phyloP scores from a whole-genome alignment of 2,888 invertebrate genomes.

The Pogonocherus hispidulus region DNA sequence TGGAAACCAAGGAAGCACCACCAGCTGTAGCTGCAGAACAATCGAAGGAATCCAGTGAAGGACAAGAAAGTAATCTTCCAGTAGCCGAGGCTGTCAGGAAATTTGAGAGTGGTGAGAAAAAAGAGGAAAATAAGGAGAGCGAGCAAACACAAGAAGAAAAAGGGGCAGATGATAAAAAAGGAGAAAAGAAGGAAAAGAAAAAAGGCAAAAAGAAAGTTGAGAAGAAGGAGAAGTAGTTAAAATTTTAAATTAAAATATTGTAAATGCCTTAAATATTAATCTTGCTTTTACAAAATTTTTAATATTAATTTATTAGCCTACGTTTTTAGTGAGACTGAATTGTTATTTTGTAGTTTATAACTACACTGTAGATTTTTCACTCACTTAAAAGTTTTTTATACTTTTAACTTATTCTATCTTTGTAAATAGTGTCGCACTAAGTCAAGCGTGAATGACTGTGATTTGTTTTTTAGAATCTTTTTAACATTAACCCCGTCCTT shows the following conservation, averaged over 20 bases:
- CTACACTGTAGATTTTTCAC: constrained; percentile 38
- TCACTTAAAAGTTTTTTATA: constrained; percentile 39
- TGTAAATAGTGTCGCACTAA: constrained; percentile 41
- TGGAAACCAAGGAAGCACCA: constrained; percentile 55
- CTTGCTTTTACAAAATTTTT: constrained; percentile 50
- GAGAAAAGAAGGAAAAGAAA: constrained; percentile 46
- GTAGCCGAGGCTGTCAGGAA: constrained; percentile 31
- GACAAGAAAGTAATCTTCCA: constrained; percentile 30
- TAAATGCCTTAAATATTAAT: constrained; percentile 39
- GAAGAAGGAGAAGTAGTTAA: constrained; percentile 40
- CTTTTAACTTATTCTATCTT: constrained; percentile 36
- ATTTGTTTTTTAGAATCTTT: constrained; percentile 47
- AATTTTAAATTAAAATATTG: not conserved
- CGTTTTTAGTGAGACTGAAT: constrained; percentile 46
- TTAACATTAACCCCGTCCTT: constrained; percentile 44
- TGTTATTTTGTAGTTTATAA: constrained; percentile 37
- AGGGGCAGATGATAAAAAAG: constrained; percentile 37
- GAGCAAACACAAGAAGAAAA: constrained; percentile 24
- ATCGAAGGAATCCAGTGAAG: constrained; percentile 8
- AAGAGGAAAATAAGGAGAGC: not conserved
- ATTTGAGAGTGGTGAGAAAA: constrained; percentile 21
- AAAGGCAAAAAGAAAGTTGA: constrained; percentile 49
- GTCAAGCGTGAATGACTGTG: constrained; percentile 53
- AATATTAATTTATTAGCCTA: constrained; percentile 30
- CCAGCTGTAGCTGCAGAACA: constrained; percentile 5